These are phyloP conservation scores for Arrhopalites spinosus DNA, from an alignment of 2,888 invertebrate genomes.

Conservation along the genomic window DNA sequence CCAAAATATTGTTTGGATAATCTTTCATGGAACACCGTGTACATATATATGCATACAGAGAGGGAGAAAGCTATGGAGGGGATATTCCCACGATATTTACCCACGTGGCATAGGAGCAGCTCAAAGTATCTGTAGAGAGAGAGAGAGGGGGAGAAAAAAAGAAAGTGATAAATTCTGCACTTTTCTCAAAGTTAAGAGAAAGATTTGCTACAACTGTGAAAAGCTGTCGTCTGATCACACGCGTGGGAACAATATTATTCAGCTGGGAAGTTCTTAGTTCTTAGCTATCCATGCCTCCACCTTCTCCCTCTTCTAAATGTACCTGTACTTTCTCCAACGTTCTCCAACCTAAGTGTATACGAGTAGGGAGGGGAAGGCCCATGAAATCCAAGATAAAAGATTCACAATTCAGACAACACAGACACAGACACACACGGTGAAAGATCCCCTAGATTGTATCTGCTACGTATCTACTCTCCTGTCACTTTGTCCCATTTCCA, in stretches of 20 bases:
- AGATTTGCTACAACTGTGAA: conserved; percentile 51
- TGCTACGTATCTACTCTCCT: neutral
- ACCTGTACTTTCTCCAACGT: neutral
- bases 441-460: neutral
- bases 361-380: neutral
- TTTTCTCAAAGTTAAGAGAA: conserved; percentile 40
- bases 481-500: neutral
- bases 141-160: neutral
- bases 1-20: no score
- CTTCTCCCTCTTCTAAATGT: neutral
- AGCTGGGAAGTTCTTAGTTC: conserved; percentile 39
- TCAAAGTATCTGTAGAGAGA: neutral
- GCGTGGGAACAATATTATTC: conserved; percentile 54
- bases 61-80: neutral
- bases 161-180: conserved; percentile 49
- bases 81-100: no score
- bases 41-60: no score
- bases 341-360: neutral
- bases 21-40: no score
- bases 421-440: no score
- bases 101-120: no score
- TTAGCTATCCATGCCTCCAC: neutral
- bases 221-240: conserved; percentile 51
- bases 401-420: neutral
- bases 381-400: neutral